Base-by-base conservation (phyloP, 2,888 invertebrate species). In the Hydrotaea diabolus region DNA sequence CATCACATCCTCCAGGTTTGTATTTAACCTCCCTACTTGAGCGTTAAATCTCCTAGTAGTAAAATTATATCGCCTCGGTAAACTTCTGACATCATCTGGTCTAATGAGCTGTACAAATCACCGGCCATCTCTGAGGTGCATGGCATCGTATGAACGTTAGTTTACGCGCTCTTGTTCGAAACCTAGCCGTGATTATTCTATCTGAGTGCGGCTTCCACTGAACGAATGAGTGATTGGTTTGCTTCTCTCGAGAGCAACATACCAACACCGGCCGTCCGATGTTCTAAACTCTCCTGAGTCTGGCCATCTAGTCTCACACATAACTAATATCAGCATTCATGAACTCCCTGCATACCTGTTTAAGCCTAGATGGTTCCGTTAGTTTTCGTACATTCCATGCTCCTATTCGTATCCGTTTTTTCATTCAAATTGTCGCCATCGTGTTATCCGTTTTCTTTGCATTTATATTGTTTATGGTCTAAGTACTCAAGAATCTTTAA, bases 91-190 rank as follows among this genome's bases (percentile, higher is more conserved):
- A 46, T 5, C 3, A 8, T 36, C 8, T 8, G 36, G 36, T 36
- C 36, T 36, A 36, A 36, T 36, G 36, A 36, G 8, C 36, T 36
- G 36, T 36, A 36, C 3, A 36, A 36, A 36, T 46, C 2, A 3
- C 2, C 46, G 46, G 46, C 46, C n/a, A 15, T 46, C 4, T 46
- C 46, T 15, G 46, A 9, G 46, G 46, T 46, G 46, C 46, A 11
- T 46, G 13, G 13, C 46, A 46, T 46, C 13, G 46, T 9, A 46
- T 46, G 13, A 5, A 46, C 13, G 46, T 46, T 7, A 46, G 39
- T 81, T 81, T 31, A 13, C 17, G 26, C 15, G 64, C 64, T 64
- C 64, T 64, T 31, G 64, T n/a, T n/a, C n/a, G n/a, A n/a, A n/a
- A n/a, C n/a, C n/a, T n/a, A n/a, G n/a, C n/a, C n/a, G n/a, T n/a